phyloP scores from a whole-genome alignment of 1,140 invertebrate species.

The Drosophila arawakana region DNA sequence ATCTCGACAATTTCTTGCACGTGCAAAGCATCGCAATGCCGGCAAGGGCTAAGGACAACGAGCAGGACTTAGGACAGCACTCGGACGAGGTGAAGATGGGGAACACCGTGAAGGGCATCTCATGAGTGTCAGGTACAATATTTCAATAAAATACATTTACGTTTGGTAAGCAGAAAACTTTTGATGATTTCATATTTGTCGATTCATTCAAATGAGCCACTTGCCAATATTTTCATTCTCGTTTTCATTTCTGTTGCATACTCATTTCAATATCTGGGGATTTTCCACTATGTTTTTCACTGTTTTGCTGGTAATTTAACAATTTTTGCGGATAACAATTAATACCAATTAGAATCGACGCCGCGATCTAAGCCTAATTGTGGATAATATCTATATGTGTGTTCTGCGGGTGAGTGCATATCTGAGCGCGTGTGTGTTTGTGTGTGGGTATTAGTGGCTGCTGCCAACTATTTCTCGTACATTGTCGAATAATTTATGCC shows the following conservation, averaged over 20 bases:
- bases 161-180: slow-evolving; percentile 52
- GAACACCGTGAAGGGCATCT: neutral
- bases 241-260: neutral
- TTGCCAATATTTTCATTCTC: slow-evolving; percentile 18
- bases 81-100: neutral
- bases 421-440: neutral
- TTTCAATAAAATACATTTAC: slow-evolving; percentile 79
- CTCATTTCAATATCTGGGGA: neutral
- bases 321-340: slow-evolving; percentile 53
- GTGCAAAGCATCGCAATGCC: slow-evolving; percentile 71
- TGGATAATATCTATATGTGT: slow-evolving; percentile 57
- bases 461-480: slow-evolving; percentile 53
- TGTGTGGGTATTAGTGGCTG: slow-evolving; percentile 6
- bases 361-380: slow-evolving; percentile 66
- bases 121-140: slow-evolving; percentile 62
- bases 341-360: slow-evolving; percentile 74
- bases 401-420: neutral
- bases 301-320: slow-evolving; percentile 16
- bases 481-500: slow-evolving; percentile 77
- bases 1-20: slow-evolving; percentile 81
- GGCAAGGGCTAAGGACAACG: neutral
- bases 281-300: neutral
- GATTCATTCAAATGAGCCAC: slow-evolving; percentile 48
- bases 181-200: slow-evolving; percentile 72
- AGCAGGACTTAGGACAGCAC: neutral